Evolutionary conservation across 2,113 vertebrate species (phyloP).

Genomic region (Rhabdornis inornatus): DNA sequence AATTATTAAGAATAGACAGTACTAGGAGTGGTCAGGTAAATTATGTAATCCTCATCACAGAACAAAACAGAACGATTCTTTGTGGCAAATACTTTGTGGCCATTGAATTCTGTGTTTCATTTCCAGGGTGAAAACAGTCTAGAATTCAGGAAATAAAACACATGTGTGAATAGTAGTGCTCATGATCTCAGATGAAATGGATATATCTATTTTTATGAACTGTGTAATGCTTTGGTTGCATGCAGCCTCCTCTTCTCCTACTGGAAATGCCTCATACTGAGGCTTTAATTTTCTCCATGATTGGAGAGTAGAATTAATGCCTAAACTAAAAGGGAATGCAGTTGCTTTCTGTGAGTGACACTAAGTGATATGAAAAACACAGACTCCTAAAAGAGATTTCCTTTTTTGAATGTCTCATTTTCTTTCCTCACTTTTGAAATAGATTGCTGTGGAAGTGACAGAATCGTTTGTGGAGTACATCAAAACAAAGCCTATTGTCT

Average conservation of each 20-base stretch:
- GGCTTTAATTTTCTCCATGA: background rate
- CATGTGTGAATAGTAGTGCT: background rate
- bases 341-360: background rate
- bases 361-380: background rate
- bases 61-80: background rate
- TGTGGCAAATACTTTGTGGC: background rate
- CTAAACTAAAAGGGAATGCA: background rate
- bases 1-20: background rate
- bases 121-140: background rate
- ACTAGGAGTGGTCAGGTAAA: background rate
- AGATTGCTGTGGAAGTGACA: conserved; percentile 96
- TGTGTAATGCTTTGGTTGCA: background rate
- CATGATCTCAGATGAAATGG: background rate
- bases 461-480: conserved; percentile 97
- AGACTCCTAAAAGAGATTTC: background rate
- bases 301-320: background rate
- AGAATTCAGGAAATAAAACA: background rate
- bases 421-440: background rate
- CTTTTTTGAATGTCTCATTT: background rate
- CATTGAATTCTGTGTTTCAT: background rate
- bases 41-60: background rate
- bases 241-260: background rate
- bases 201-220: background rate
- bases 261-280: background rate
- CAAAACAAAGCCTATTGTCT: conserved; percentile 94